phyloP scores from a whole-genome alignment of 2,888 invertebrate genomes.

The Ceriagrion tenellum region DNA sequence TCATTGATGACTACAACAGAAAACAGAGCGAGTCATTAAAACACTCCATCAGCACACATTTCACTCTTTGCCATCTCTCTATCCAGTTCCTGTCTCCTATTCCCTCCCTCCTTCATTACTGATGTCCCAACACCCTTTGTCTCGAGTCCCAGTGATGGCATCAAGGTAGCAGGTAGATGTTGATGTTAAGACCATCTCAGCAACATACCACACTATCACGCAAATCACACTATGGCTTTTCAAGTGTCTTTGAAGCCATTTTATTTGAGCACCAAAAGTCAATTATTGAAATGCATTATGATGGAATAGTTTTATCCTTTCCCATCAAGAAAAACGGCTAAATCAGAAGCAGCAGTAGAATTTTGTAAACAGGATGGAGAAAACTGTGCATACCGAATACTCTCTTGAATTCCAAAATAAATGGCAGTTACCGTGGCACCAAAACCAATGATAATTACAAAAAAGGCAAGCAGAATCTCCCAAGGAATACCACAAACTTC shows the following conservation, averaged over 20 bases:
- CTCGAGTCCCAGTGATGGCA: too few species aligned
- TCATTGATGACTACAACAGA: too few species aligned
- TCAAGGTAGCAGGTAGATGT: too few species aligned
- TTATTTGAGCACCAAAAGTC: neutral
- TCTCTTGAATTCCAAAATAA: slow-evolving; percentile 85
- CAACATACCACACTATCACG: too few species aligned
- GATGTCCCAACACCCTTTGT: too few species aligned
- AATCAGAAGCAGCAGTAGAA: slow-evolving; percentile 65
- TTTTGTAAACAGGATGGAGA: slow-evolving; percentile 85
- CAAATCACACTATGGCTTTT: too few species aligned
- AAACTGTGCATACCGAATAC: slow-evolving; percentile 83
- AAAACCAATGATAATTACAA: slow-evolving; percentile 82
- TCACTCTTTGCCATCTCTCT: too few species aligned
- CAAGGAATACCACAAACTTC: slow-evolving; percentile 40
- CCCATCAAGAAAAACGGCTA: slow-evolving; percentile 46
- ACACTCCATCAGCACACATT: too few species aligned
- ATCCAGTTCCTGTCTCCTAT: too few species aligned
- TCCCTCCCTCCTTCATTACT: too few species aligned
- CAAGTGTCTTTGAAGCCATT: neutral
- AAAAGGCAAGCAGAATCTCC: slow-evolving; percentile 77
- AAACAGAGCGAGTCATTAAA: too few species aligned
- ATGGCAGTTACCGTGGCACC: slow-evolving; percentile 84
- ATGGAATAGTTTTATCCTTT: neutral
- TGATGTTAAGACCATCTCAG: too few species aligned
- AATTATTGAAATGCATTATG: neutral